Conservation (phyloP, 2,888 invertebrate genomes). For the Sicus ferrugineus region DNA sequence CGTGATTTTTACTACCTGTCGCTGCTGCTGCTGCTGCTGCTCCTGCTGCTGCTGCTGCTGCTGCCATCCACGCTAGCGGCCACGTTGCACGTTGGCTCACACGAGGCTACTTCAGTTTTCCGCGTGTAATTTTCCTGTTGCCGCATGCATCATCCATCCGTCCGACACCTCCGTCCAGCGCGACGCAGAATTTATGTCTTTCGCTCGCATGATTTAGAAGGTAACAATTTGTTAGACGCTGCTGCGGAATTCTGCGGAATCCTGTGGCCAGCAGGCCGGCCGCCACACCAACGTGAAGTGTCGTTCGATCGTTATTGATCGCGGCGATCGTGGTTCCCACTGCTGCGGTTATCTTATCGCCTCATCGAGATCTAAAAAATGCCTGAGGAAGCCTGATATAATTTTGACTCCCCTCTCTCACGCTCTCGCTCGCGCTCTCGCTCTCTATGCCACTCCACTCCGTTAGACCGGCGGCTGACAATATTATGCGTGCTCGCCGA, state of each 20-base stretch:
- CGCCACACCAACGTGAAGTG: constrained; percentile 30
- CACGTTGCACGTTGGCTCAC: not conserved
- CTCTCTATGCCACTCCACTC: not conserved
- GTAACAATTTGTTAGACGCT: constrained; percentile 35
- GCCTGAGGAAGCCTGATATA: not conserved
- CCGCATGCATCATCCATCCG: not conserved
- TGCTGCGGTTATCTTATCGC: constrained; percentile 27
- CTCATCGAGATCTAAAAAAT: not conserved
- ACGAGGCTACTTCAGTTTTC: not conserved
- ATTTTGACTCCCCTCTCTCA: not conserved
- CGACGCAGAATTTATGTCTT: constrained; percentile 40
- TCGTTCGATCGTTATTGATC: constrained; percentile 38
- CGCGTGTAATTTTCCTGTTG: not conserved
- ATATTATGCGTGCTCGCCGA: not conserved
- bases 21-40: not conserved
- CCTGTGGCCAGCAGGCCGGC: not conserved
- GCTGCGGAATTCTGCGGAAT: not conserved
- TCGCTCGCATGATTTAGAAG: constrained; percentile 44
- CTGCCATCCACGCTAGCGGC: not conserved
- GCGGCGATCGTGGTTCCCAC: constrained; percentile 16
- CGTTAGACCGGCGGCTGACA: not conserved
- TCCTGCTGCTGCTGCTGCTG: not conserved
- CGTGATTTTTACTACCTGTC: constrained; percentile 7
- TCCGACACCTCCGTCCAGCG: not conserved
- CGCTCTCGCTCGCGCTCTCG: too few relatives aligned